Base-by-base conservation (phyloP, 2,113 vertebrate species). In the Carassius carassius region DNA sequence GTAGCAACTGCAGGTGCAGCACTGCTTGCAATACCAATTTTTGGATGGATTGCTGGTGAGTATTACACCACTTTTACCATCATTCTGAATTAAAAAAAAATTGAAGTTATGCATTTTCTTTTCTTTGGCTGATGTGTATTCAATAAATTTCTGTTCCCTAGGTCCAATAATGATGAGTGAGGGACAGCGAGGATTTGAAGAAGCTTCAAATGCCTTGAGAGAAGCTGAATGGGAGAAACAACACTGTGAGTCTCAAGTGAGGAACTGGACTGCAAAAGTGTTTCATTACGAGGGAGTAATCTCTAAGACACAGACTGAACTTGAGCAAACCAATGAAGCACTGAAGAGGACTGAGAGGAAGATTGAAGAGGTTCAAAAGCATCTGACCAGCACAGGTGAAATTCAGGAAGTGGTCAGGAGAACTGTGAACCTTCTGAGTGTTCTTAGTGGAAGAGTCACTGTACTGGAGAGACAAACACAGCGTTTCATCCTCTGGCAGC, bases 41-140 rank as follows among this genome's bases (percentile, higher is more conserved):
- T 84, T 21, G 86, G 82, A 81, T 84, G 82, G 82, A 49, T 87
- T 69, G 78, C 41, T 58, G 86, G 86, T 87, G 35, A 84, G 76
- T 19, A 78, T 47, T 35, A 5, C 9, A 35, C 13, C 23, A 60
- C 41, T 13, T 16, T 65, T 29, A 75, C 16, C 1, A 51, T 75
- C 25, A 51, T 25, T 8, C 13, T 75, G 3, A 51, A 75, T 32
- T 23, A 13, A 54, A 54, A 4, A 7, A 19, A 17, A 8, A 19
- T 5, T 56, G 17, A 56, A 19, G 3, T 77, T 16, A 16, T 35
- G 65, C 51, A 54, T 17, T 54, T 9, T 41, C 9, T 41, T 37
- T 7, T 7, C 37, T 41, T 8, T 41, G 41, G 8, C 41, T 41
- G 7, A 41, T 19, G 17, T 21, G 54, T 11, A 6, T 54, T 56